Evolutionary conservation across 92 coral and sea anemone species (phyloP).

Genomic region (Siderastrea radians): DNA sequence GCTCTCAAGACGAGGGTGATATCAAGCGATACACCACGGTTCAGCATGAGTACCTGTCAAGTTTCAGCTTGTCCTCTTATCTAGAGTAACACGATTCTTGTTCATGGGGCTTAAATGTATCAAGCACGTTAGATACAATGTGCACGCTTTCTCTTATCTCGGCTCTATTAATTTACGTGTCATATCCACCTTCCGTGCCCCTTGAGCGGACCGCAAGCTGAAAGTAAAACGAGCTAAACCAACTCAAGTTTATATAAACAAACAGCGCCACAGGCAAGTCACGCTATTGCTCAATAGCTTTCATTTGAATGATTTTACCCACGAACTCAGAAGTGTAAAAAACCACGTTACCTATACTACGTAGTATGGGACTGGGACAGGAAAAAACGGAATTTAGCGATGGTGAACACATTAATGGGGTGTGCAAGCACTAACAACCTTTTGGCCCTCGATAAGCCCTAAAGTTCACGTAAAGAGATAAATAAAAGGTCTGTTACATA

Average conservation of each 20-base stretch:
- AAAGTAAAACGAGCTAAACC: background rate
- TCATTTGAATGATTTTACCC: too few species aligned
- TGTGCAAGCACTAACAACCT: too few species aligned
- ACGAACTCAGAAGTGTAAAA: too few species aligned
- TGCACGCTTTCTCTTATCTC: background rate
- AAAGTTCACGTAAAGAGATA: too few species aligned
- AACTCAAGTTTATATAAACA: background rate
- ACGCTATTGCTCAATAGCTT: background rate
- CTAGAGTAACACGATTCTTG: background rate
- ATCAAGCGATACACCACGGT: background rate
- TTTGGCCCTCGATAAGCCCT: too few species aligned
- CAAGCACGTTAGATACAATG: slow-evolving; percentile 12
- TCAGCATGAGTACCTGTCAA: background rate
- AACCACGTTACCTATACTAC: too few species aligned
- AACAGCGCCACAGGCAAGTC: background rate
- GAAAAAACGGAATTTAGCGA: too few species aligned
- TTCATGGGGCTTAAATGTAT: background rate
- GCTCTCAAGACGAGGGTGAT: background rate
- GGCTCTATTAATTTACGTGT: background rate
- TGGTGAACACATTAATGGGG: too few species aligned
- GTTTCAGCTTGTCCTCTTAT: background rate
- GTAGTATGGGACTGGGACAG: too few species aligned
- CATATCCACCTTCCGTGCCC: slow-evolving; percentile 11
- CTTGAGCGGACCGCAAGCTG: background rate
- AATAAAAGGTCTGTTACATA: too few species aligned